Conservation (phyloP, 2,113 vertebrate species). For the Cichladusa arquata region DNA sequence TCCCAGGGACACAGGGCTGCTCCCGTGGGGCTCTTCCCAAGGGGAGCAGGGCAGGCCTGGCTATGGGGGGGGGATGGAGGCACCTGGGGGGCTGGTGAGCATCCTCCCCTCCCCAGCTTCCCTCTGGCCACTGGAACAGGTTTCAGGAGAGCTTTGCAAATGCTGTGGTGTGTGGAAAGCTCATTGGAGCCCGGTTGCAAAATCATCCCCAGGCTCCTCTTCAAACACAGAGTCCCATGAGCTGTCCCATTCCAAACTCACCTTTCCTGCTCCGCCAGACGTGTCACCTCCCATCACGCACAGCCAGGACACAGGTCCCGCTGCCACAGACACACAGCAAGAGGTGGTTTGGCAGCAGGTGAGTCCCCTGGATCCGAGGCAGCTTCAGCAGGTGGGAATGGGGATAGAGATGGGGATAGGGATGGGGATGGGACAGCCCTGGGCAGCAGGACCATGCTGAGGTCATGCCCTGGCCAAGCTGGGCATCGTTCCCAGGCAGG, state of each 20-base stretch:
- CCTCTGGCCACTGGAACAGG: neutral
- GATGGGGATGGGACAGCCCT: neutral
- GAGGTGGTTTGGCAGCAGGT: neutral
- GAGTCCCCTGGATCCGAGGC: fast-evolving
- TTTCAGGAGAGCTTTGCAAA: neutral
- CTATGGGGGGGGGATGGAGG: neutral
- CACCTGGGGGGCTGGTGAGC: fast-evolving
- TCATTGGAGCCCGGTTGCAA: neutral
- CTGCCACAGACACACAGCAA: neutral
- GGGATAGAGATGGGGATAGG: neutral
- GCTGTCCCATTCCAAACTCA: neutral
- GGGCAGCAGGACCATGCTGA: neutral
- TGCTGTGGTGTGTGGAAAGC: neutral
- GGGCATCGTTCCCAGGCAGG: neutral
- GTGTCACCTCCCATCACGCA: neutral
- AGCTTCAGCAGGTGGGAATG: neutral
- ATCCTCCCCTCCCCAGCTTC: neutral
- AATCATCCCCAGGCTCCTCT: neutral
- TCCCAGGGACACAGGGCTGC: neutral
- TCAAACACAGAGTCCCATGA: neutral
- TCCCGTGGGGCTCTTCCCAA: fast-evolving
- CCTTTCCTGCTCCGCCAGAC: slow-evolving; percentile 34
- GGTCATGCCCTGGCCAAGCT: neutral
- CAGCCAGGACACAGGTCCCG: neutral
- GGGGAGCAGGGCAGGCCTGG: fast-evolving